Evolutionary conservation across 2,113 vertebrate genomes (phyloP), one percentile per base, ranked within the genome.

Genomic region (Pedetes capensis): DNA sequence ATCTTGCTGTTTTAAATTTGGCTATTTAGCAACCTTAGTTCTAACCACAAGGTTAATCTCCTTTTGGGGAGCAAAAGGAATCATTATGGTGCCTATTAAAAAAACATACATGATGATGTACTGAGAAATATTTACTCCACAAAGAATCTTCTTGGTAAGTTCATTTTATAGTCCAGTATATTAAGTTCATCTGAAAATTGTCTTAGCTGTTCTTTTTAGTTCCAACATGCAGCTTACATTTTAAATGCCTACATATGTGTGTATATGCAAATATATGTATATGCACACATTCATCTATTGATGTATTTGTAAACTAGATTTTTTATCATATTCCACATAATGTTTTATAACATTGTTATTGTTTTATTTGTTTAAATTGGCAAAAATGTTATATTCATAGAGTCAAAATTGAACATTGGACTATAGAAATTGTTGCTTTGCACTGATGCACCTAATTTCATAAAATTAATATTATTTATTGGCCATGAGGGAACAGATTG

Each of bases 301-400:
- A 94, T 20, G 66, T 29, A 83, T 1, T 22, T 68, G 0, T 42
- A n/a, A 83, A 47, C 4, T 66, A 57, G 59, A 55, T 5, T 75
- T 94, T 76, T 96, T 71, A 64, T 61, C 20, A 76, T 76, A 55
- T 64, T 76, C 29, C 42, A 39, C 8, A 12, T 83, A 76, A 66
- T 61, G 12, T 89, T 72, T 89, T 86, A n/a, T 78, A 71, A 37
- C 14, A 71, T 91, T 91, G 76, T 91, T 66, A 69, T 74, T 89
- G 53, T n/a, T 39, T 59, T 13, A 22, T 87, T n/a, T n/a, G n/a
- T n/a, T n/a, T 80, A 64, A 69, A 18, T 71, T 76, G 1, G 27
- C 84, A 20, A 64, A 79, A 87, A 59, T n/a, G 12, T 25, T 53
- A 25, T 39, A 69, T 86, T 87, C 1, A 7, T 86, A 42, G 3